Base-by-base conservation (phyloP, 2,113 vertebrate species). In the mouse (Mus musculus) region DNA sequence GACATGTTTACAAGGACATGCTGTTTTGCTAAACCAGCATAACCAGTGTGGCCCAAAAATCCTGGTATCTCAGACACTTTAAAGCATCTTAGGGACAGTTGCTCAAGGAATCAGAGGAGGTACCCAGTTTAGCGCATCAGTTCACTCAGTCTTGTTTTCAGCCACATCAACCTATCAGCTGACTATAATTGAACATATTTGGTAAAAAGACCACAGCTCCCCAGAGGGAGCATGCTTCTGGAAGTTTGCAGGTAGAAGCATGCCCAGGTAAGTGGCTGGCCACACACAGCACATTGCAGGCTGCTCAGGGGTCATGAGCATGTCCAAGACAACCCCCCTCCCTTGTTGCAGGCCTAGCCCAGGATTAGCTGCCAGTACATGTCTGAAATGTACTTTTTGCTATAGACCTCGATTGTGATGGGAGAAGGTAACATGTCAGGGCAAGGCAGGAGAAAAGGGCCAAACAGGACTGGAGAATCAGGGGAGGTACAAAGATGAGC, bases 121-220 rank as follows among this genome's bases (percentile, higher is more conserved):
- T 78, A 11, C 97, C 95, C 91, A 97, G 97, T 42, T 97, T 90
- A 90, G 95, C 94, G 92, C 91, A 46, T 89, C 76, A 78, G 49
- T 54, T 67, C 24, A 9, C 56, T 36, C 36, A 71, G 63, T 88
- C 46, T 49, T n/a, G 65, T 22, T 22, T 36, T 20, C 63, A 52
- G 84, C 59, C 81, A 63, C 33, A n/a, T 59, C 33, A 59, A 81
- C 59, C 78, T n/a, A 59, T 59, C 78, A 56, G 54, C 42, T 63
- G 39, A 84, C 24, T n/a, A 65, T 69, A 67, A 63, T 12, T 89
- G 86, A 91, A 95, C 71, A 17, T 11, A 42, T 42, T 42, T 42
- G 42, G 42, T 42, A 98, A 96, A 94, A 85, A 28, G 10, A 71
- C 39, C 39, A 36, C 39, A 17, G 52, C 33, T 49, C 13, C 94